Percentiles rank a stretch among this genome's conserved stretches.
These are phyloP conservation scores for Chelidonichthys spinosus DNA, from an alignment of 2,797 vertebrate genomes.

Conservation along the genomic window DNA sequence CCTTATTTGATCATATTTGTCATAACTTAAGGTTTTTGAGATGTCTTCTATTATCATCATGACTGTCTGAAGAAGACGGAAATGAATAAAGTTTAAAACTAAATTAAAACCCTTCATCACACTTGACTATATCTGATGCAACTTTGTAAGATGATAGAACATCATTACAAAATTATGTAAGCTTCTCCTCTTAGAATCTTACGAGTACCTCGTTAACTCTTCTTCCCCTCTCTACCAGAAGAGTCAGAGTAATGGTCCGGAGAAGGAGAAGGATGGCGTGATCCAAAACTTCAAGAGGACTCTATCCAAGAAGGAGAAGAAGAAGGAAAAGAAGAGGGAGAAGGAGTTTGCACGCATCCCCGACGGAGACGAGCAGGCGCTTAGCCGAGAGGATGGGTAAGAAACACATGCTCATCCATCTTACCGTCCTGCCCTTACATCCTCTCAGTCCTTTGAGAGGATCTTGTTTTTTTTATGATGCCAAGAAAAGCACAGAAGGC, in stretches of 20 bases:
- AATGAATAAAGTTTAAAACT: background rate
- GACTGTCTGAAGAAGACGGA: background rate
- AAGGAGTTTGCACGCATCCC: conserved; percentile 91
- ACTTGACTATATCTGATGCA: background rate
- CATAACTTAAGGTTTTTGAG: background rate
- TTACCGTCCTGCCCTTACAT: conserved; percentile 38
- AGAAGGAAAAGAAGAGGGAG: conserved; percentile 95
- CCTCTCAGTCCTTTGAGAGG: conserved; percentile 37
- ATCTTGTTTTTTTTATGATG: conserved; percentile 18
- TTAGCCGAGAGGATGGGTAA: conserved; percentile 91
- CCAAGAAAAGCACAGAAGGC: conserved; percentile 30
- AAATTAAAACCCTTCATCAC: background rate
- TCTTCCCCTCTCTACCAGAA: conserved; percentile 82
- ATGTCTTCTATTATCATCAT: background rate
- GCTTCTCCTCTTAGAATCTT: background rate
- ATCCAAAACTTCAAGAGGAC: conserved; percentile 99
- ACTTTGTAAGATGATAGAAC: background rate
- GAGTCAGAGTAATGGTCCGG: conserved; percentile 95
- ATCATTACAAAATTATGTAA: background rate
- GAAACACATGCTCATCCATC: conserved; percentile 45
- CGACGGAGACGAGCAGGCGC: conserved; percentile 89
- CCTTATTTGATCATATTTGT: background rate
- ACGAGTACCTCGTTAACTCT: background rate
- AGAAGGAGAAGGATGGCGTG: conserved; percentile 97
- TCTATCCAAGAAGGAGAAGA: conserved; percentile 98